Base-by-base conservation (phyloP, 2,888 invertebrate species). In the Calliscelio sp. region DNA sequence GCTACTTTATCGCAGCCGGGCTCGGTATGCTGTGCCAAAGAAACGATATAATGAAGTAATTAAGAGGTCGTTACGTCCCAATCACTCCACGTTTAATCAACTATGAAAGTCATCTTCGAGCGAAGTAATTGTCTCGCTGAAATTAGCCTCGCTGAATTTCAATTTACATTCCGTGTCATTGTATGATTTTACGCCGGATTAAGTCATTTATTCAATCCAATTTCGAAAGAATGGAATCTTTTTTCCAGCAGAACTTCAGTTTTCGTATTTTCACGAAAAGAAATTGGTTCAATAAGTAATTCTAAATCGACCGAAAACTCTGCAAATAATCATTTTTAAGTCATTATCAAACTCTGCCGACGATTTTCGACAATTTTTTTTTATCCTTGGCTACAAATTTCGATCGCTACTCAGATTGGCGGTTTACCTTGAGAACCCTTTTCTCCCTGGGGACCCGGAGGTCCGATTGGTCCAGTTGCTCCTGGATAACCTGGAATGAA, bases 391-490 rank as follows among this genome's bases (percentile, higher is more conserved):
- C 14, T 41, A 41, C 14, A 41, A 65, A 25, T n/a, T n/a, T n/a
- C n/a, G n/a, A n/a, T n/a, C n/a, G n/a, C n/a, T n/a, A n/a, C n/a
- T n/a, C n/a, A n/a, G n/a, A n/a, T n/a, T n/a, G n/a, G n/a, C n/a
- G n/a, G n/a, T 25, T 66, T 66, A 86, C 87, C 88, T 84, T 41
- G 85, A 2, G 71, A 11, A 4, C 83, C 83, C 38, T 74, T 79
- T 35, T 82, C 88, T 81, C 90, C 90, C 18, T 85, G 89, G 1
- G 96, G 95, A 11, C 98, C 98, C 5, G 95, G 94, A 0, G 96
- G 95, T 51, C 97, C 97, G 70, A 94, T 94, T 0, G 96, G 95
- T 49, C 97, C 97, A 68, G 94, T 94, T 5, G 94, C 94, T 41
- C 96, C 97, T 32, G 96, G 94, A 87, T 94, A 94, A 86, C 97